Percentiles rank a stretch among this genome's conserved stretches.
Evolutionary conservation across 2,797 vertebrate species (phyloP).

Genomic region (Danio choprae): DNA sequence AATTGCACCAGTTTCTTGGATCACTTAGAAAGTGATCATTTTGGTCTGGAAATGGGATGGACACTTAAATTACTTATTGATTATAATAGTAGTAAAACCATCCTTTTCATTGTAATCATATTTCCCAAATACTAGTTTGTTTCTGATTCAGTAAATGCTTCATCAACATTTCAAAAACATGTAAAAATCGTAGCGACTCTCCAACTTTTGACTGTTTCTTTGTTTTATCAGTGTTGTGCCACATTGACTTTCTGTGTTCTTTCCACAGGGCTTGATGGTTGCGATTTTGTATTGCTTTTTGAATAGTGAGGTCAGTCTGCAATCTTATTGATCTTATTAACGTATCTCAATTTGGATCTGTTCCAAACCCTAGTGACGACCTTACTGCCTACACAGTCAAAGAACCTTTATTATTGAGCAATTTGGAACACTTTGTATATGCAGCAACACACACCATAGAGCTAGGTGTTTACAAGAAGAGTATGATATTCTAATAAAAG

Average conservation of each 20-base stretch:
- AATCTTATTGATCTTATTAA: neutral
- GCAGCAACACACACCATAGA: neutral
- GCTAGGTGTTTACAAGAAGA: neutral
- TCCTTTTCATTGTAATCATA: no score
- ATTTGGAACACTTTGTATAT: neutral
- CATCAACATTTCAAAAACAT: neutral
- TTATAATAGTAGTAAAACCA: no score
- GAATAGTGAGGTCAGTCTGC: slow-evolving; percentile 89
- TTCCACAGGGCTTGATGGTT: slow-evolving; percentile 89
- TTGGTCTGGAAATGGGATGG: no score
- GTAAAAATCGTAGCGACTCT: neutral
- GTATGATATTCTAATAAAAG: neutral
- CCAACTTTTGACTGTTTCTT: neutral
- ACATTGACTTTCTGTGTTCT: slow-evolving; percentile 48
- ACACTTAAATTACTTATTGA: no score
- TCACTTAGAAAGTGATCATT: no score
- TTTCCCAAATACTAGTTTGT: no score
- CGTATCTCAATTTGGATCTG: neutral
- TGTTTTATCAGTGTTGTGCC: neutral
- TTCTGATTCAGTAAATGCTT: neutral
- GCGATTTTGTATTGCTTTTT: slow-evolving; percentile 93
- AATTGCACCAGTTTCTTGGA: no score
- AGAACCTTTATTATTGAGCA: neutral
- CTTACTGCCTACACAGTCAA: neutral
- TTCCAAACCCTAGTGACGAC: neutral